Percentiles rank a stretch among this genome's conserved stretches.
phyloP scores from a whole-genome alignment of 2,797 vertebrate genomes.

The Sebastes hubbsi region DNA sequence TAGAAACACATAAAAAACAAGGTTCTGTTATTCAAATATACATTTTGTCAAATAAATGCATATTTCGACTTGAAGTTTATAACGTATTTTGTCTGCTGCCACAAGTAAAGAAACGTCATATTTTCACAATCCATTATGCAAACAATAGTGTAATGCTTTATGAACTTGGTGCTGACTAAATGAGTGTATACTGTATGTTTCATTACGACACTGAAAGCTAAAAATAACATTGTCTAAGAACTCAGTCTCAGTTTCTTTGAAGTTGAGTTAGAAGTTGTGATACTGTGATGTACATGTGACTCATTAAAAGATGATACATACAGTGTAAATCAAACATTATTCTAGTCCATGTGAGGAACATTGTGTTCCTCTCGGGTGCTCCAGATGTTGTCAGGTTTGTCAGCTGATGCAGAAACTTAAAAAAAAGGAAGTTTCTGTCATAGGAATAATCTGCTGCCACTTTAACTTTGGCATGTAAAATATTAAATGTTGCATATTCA shows the following conservation, averaged over 20 bases:
- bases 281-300: background rate
- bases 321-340: background rate
- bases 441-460: background rate
- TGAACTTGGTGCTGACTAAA: background rate
- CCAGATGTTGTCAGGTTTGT: background rate
- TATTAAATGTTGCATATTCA: background rate
- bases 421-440: background rate
- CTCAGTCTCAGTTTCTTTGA: background rate
- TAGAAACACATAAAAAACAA: background rate
- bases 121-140: background rate
- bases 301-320: background rate
- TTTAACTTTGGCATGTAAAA: background rate
- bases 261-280: background rate
- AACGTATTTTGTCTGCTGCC: background rate
- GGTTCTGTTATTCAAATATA: background rate
- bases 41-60: background rate
- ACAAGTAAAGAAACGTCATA: background rate
- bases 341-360: background rate
- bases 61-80: background rate
- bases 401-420: background rate
- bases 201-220: background rate
- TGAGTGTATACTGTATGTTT: fast-evolving
- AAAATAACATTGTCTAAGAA: background rate
- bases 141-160: background rate
- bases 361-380: background rate